Conservation (phyloP, 1,140 invertebrate genomes). For the Adoxophyes honmai region DNA sequence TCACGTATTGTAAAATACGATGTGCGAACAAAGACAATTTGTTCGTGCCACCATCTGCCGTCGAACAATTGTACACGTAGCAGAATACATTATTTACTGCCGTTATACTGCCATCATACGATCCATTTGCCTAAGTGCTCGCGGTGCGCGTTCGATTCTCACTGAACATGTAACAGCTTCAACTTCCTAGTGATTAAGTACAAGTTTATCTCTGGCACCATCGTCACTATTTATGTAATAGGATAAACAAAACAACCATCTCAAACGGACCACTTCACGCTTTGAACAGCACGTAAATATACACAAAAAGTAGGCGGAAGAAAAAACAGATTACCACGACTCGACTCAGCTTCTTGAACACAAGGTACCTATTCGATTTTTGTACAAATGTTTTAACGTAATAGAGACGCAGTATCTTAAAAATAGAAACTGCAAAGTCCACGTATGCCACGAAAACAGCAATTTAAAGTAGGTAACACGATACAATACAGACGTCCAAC, state of each 20-base stretch:
- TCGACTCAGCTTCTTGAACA: too few relatives aligned
- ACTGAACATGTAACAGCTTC: not conserved
- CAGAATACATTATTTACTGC: constrained; percentile 1
- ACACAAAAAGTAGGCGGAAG: too few relatives aligned
- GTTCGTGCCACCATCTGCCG: not conserved
- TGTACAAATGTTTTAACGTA: too few relatives aligned
- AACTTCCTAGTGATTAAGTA: not conserved
- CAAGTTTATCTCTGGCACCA: not conserved
- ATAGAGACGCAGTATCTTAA: too few relatives aligned
- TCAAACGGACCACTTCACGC: not conserved
- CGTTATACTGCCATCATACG: not conserved
- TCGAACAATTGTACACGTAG: constrained; percentile 1
- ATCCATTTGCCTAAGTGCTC: constrained; percentile 5
- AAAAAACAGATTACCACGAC: too few relatives aligned
- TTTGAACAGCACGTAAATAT: too few relatives aligned
- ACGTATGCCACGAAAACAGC: not conserved
- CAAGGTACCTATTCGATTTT: too few relatives aligned
- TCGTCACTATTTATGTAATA: not conserved
- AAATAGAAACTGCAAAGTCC: not conserved
- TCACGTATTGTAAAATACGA: not conserved
- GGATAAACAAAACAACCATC: not conserved
- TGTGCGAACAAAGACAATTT: constrained; percentile 10
- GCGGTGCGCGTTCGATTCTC: not conserved
- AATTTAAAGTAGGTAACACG: not conserved
- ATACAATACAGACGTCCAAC: not conserved